These are phyloP conservation scores for Rhinatrema bivittatum DNA, from an alignment of 2,797 vertebrate species.

Conservation along the genomic window DNA sequence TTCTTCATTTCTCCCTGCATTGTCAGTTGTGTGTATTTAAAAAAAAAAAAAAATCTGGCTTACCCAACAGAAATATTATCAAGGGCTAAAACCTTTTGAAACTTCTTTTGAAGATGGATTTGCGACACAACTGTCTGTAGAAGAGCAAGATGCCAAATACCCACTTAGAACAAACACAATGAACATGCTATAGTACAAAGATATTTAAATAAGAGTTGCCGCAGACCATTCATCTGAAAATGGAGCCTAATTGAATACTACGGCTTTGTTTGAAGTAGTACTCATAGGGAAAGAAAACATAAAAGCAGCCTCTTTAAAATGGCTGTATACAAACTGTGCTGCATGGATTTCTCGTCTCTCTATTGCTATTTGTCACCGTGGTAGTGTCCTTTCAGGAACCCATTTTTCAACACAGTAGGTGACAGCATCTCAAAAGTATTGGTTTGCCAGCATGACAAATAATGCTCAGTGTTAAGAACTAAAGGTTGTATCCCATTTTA, in stretches of 20 bases:
- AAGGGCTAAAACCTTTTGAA: background rate
- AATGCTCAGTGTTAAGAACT: no score
- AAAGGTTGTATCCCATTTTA: no score
- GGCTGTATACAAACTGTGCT: no score
- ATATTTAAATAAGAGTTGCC: background rate
- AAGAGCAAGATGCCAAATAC: background rate
- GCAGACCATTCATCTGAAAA: background rate
- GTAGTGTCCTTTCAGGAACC: constrained; percentile 16
- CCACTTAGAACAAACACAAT: background rate
- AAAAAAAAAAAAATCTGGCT: background rate
- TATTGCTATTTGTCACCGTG: constrained; percentile 2
- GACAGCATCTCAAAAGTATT: constrained; percentile 23
- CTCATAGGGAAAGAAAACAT: no score
- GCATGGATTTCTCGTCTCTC: constrained; percentile 10
- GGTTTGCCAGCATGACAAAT: no score
- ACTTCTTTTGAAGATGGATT: background rate
- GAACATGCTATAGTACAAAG: background rate
- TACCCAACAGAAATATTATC: background rate
- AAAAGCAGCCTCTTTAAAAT: no score
- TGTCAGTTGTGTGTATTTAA: background rate
- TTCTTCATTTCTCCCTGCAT: background rate
- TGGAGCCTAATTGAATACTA: background rate
- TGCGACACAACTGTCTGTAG: background rate
- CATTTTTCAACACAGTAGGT: no score
- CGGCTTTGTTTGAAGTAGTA: background rate